Evolutionary conservation across 2,113 vertebrate genomes (phyloP).

Genomic region (Grammomys surdaster): DNA sequence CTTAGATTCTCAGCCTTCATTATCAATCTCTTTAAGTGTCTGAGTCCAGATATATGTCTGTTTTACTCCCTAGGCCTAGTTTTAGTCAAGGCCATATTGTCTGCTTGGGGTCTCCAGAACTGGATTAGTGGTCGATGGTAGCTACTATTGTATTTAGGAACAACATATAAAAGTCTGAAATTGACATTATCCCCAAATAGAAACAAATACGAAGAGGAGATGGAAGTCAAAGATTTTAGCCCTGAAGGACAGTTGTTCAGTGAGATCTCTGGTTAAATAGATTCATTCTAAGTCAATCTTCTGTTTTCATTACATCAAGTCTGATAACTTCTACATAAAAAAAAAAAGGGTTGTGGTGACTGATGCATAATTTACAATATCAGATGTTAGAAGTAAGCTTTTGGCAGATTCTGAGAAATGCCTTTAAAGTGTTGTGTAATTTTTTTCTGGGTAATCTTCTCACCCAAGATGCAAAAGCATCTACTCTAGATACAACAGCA

Average conservation of each 20-base stretch:
- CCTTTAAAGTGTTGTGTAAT: neutral
- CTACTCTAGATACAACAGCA: too few relatives aligned
- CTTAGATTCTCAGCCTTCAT: neutral
- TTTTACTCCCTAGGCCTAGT: neutral
- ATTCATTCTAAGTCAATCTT: slow-evolving; percentile 8
- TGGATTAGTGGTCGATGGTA: slow-evolving; percentile 29
- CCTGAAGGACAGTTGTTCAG: slow-evolving; percentile 12
- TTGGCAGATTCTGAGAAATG: slow-evolving; percentile 44
- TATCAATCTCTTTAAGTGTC: neutral
- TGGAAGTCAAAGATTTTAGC: slow-evolving; percentile 38
- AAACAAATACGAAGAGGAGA: slow-evolving; percentile 32
- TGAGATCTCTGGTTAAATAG: slow-evolving; percentile 23
- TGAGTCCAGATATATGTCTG: neutral
- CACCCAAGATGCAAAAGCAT: neutral
- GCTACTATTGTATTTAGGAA: neutral
- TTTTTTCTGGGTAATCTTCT: neutral
- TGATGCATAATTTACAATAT: neutral
- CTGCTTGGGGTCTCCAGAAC: neutral
- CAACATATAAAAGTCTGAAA: slow-evolving; percentile 7
- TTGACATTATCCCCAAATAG: neutral
- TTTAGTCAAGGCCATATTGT: neutral
- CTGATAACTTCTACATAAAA: slow-evolving; percentile 17
- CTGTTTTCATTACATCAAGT: neutral
- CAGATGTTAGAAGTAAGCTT: slow-evolving; percentile 36
- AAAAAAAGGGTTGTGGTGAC: slow-evolving; percentile 27